Conservation (phyloP, 2,113 vertebrate genomes). For the Thalassarche chlororhynchos region DNA sequence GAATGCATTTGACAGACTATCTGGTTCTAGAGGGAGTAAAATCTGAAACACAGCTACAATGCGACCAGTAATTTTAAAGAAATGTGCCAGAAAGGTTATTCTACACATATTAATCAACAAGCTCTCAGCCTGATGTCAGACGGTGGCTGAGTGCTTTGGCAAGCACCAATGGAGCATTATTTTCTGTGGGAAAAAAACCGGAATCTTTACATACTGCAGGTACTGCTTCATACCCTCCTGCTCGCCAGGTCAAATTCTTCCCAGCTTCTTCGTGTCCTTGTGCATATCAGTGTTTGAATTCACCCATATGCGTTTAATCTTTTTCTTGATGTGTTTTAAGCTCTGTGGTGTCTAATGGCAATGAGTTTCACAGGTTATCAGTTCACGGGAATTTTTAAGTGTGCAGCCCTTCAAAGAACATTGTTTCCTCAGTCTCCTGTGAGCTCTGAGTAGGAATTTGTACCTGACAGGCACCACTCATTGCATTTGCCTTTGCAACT, state of each 20-base stretch:
- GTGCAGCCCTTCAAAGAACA: not conserved
- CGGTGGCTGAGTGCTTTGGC: not conserved
- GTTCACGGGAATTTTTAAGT: not conserved
- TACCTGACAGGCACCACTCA: not conserved
- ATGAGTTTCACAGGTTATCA: not conserved
- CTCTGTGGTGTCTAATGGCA: not conserved
- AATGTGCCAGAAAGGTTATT: not conserved
- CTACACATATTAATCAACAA: not conserved
- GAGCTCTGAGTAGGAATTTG: not conserved
- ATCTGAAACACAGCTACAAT: not conserved
- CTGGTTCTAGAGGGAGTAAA: not conserved
- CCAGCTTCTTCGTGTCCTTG: not conserved
- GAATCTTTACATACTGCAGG: not conserved
- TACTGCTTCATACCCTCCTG: not conserved
- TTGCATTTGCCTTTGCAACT: not conserved
- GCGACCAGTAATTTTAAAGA: not conserved
- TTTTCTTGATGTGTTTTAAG: not conserved
- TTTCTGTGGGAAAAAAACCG: not conserved
- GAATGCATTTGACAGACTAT: not conserved
- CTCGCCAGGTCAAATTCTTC: not conserved
- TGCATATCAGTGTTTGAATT: not conserved
- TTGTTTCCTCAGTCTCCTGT: not conserved
- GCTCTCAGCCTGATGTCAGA: not conserved
- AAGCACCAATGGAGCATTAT: not conserved
- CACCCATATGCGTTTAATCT: not conserved